Evolutionary conservation across 2,797 vertebrate species (phyloP).

Genomic region (Hippocampus kuda): DNA sequence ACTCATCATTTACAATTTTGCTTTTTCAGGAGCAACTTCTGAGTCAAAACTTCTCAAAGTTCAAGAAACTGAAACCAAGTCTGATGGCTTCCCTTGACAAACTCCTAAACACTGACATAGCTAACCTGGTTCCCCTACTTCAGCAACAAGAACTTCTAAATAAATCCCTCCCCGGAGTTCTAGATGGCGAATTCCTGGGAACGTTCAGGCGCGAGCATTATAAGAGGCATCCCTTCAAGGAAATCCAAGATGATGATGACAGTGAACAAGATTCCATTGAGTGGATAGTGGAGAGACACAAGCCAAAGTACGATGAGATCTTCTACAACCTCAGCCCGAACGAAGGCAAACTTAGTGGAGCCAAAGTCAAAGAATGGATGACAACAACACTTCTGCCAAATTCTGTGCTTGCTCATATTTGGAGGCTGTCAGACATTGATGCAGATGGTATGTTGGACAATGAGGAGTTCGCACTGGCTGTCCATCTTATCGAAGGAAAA

Average conservation of each 20-base stretch:
- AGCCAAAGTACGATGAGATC: constrained; percentile 86
- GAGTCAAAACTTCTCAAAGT: constrained; percentile 80
- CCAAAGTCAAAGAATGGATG: constrained; percentile 84
- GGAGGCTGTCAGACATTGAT: constrained; percentile 85
- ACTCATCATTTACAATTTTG: not conserved
- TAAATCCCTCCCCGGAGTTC: constrained; percentile 58
- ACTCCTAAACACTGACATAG: constrained; percentile 74
- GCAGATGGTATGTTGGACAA: constrained; percentile 84
- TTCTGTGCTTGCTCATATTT: constrained; percentile 80
- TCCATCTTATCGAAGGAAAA: constrained; percentile 82
- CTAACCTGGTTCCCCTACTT: constrained; percentile 77
- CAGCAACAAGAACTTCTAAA: constrained; percentile 71
- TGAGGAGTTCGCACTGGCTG: constrained; percentile 84
- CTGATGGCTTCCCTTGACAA: constrained; percentile 77
- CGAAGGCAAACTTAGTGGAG: constrained; percentile 78
- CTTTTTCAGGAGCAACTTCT: constrained; percentile 74
- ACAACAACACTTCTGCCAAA: constrained; percentile 75
- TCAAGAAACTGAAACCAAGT: constrained; percentile 76
- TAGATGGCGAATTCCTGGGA: constrained; percentile 75
- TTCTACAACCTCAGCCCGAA: constrained; percentile 79
- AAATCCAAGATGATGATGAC: constrained; percentile 44
- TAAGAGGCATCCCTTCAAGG: constrained; percentile 66
- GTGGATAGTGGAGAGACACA: constrained; percentile 81
- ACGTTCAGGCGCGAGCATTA: constrained; percentile 67
- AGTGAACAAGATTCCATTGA: constrained; percentile 44